Base-by-base conservation (phyloP, 2,797 vertebrate species). In the Hozukius guyotensis region DNA sequence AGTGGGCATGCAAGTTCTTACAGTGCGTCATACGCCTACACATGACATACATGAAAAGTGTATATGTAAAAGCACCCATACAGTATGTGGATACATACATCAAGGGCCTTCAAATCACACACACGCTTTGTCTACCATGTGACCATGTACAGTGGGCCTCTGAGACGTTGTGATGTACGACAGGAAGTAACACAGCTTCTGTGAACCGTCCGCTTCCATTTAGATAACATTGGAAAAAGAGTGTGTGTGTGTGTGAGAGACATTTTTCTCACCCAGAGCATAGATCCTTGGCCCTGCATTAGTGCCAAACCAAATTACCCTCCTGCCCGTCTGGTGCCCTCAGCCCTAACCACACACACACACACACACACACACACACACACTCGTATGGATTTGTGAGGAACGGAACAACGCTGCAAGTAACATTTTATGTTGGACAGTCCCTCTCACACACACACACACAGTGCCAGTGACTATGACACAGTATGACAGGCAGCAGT, bases 241-340 rank as follows among this genome's bases (percentile, higher is more conserved):
- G 71, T 60, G 32, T 61, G 59, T 77, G 79, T 60, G 38, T 66
- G 77, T 62, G 78, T 57, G 53, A 29, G 64, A 31, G 65, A 75
- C 32, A 32, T 75, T 90, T 81, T 87, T 89, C 88, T 90, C 87
- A 93, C 92, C 86, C 87, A 83, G 84, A 90, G 91, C 92, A 74
- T 69, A 80, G 81, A 84, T 89, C 85, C 77, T 88, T 42, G 52
- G 84, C 87, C 91, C 80, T 93, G 88, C 93, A 91, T 95, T 94
- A 92, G 91, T 95, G 94, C 94, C 94, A 95, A 92, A 92, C 90
- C 83, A 93, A 89, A 96, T 95, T 93, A 94, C 88, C 73, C 89
- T 91, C 87, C 85, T 93, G 90, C 92, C 90, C 72, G 72, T 94
- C 93, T 93, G 81, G 84, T 90, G 92, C 90, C 90, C 89, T 87